Evolutionary conservation across 1,140 invertebrate genomes (phyloP).

Genomic region (Thaumatotibia leucotreta): DNA sequence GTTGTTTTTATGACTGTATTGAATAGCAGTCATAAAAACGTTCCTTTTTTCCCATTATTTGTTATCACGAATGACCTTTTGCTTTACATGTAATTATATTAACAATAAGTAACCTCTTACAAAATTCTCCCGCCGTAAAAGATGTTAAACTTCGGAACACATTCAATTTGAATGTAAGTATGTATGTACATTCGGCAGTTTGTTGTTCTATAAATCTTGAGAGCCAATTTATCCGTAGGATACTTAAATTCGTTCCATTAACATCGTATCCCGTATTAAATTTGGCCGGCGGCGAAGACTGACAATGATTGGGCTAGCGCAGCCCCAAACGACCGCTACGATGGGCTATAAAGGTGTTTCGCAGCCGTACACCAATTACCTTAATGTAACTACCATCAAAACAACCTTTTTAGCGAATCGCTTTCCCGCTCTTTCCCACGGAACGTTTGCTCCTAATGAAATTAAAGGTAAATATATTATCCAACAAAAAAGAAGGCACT

Average conservation of each 20-base stretch:
- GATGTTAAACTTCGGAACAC: not conserved
- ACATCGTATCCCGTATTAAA: constrained; percentile 54
- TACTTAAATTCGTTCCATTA: constrained; percentile 61
- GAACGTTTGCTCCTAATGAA: constrained; percentile 54
- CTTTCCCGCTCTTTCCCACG: constrained; percentile 48
- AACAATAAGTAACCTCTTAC: not conserved
- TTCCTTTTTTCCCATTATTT: not conserved
- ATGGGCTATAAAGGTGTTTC: constrained; percentile 65
- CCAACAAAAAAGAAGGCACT: constrained; percentile 18
- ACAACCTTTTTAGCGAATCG: constrained; percentile 63
- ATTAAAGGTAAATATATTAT: constrained; percentile 51
- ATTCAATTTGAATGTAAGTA: constrained; percentile 44
- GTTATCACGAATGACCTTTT: not conserved
- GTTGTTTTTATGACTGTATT: not conserved
- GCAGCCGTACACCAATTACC: constrained; percentile 65
- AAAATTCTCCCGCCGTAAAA: not conserved
- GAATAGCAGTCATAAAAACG: not conserved
- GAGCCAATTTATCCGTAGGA: constrained; percentile 48
- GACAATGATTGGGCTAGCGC: constrained; percentile 54
- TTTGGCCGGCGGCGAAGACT: constrained; percentile 51
- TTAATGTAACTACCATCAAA: constrained; percentile 70
- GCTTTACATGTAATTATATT: not conserved
- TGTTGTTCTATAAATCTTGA: constrained; percentile 58
- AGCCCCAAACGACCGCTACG: constrained; percentile 53
- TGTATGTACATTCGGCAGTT: constrained; percentile 40